Evolutionary conservation across 2,888 invertebrate genomes (phyloP), one percentile per base, ranked within the genome.

Genomic region (Chrysolina haemoptera): DNA sequence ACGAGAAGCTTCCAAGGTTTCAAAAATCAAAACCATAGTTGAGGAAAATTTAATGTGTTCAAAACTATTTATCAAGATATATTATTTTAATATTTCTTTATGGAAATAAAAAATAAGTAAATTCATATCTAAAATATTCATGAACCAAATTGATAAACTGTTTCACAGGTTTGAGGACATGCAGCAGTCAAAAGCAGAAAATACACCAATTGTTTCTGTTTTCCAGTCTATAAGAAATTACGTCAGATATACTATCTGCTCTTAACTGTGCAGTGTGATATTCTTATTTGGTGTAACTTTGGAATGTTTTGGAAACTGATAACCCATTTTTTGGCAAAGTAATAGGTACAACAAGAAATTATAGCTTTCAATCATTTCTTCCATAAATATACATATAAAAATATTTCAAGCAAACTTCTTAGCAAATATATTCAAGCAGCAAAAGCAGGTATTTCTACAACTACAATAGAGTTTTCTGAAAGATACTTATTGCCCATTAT

Each of bases 211-310:
- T 18, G n/a, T 8, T 16, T 18, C n/a, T 16, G n/a, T 16, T 16
- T 50, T 16, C 1, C 50, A 10, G 18, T 50, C 35, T 35, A 6
- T 35, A 35, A 55, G 20, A 55, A 11, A 55, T 22, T 6, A 35
- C 27, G 27, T 59, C 6, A n/a, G 8, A 59, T 59, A 35, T 59
- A 6, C 4, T 27, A 35, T 59, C 59, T 35, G 59, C 27, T 59
- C 9, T 14, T n/a, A 14, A 35, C 40, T 50, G 20, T 16, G 27
- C 53, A 53, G 10, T 53, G 50, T 14, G 16, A 27, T 40, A 66
- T 66, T 65, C 27, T 65, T 66, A 50, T 35, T 35, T 66, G 48
- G 66, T 66, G 35, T 22, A 22, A 48, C 50, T 66, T 48, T 53
- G 48, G 22, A 66, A 66, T 50, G 66, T 66, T 66, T 27, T 22